Conservation (phyloP, 2,113 vertebrate genomes). For the Setophaga petechia region DNA sequence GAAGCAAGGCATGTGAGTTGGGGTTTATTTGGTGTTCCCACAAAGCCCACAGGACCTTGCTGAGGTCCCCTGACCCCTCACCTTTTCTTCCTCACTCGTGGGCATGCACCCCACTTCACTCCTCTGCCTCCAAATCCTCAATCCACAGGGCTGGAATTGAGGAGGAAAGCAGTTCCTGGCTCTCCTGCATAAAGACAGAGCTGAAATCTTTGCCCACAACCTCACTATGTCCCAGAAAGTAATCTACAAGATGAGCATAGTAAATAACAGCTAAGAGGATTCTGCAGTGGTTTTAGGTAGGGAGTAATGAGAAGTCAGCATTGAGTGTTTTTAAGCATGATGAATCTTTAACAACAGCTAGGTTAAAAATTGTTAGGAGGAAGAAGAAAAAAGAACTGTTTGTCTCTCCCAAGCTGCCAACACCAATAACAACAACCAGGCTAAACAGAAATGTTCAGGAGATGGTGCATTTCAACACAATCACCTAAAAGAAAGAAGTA, state of each 20-base stretch:
- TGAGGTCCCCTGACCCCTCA: not conserved
- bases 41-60: not conserved
- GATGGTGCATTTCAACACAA: not conserved
- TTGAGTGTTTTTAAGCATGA: not conserved
- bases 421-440: not conserved
- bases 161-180: not conserved
- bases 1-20: not conserved
- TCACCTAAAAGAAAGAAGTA: not conserved
- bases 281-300: slow-evolving; percentile 5
- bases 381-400: not conserved
- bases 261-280: slow-evolving; percentile 4
- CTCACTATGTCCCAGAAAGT: not conserved
- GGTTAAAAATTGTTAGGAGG: slow-evolving; percentile 13
- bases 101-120: not conserved
- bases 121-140: not conserved
- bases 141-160: not conserved
- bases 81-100: not conserved
- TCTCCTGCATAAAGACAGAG: not conserved
- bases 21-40: not conserved
- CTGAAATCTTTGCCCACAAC: not conserved
- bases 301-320: slow-evolving; percentile 23
- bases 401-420: not conserved
- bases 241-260: not conserved
- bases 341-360: not conserved
- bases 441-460: not conserved